These are phyloP conservation scores for Amiota minor DNA, from an alignment of 2,888 invertebrate species.

Conservation along the genomic window DNA sequence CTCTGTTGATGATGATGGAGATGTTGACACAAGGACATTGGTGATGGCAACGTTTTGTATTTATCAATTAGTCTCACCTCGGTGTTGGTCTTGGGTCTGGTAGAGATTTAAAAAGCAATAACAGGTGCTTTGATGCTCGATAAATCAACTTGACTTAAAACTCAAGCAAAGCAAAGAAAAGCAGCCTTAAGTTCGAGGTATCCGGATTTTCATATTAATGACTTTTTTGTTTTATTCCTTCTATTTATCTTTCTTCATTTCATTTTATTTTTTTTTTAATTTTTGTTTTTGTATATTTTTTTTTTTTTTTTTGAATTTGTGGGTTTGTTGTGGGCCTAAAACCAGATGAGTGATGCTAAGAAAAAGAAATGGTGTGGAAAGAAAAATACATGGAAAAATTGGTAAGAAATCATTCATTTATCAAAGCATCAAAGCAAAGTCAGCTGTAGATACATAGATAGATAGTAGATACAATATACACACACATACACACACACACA, in stretches of 20 bases:
- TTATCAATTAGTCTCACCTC: no score
- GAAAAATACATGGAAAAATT: neutral
- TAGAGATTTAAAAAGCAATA: constrained; percentile 20
- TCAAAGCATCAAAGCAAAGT: constrained; percentile 17
- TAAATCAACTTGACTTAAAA: constrained; percentile 18
- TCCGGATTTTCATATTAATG: neutral
- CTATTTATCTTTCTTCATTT: no score
- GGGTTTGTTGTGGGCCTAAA: neutral
- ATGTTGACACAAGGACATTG: no score
- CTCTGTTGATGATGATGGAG: no score
- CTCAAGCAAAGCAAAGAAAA: neutral
- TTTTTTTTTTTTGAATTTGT: no score
- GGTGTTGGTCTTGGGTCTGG: neutral
- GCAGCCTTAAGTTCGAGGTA: neutral
- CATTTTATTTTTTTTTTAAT: no score
- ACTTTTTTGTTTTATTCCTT: neutral
- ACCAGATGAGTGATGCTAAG: constrained; percentile 13
- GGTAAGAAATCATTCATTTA: constrained; percentile 28
- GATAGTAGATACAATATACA: constrained; percentile 1
- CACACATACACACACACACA: neutral
- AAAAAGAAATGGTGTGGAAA: neutral
- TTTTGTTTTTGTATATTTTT: no score
- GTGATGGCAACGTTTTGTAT: no score
- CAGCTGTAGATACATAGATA: constrained; percentile 11
- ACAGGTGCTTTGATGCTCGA: constrained; percentile 6